These are phyloP conservation scores for Tachina lurida DNA, from an alignment of 2,888 invertebrate species.

Conservation along the genomic window DNA sequence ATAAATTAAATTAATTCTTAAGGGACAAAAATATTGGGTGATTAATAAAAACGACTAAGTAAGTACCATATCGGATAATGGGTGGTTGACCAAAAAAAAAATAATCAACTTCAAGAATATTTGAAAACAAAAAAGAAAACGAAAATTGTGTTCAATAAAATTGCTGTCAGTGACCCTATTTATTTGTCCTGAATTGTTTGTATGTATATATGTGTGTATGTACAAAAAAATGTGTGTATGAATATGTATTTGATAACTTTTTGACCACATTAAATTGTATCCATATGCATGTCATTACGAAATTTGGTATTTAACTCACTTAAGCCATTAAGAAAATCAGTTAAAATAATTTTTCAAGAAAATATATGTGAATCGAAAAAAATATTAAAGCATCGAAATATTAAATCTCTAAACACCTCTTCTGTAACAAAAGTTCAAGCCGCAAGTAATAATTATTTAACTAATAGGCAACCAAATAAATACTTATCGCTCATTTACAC, in stretches of 20 bases:
- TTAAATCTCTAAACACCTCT: background rate
- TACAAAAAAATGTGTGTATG: no score
- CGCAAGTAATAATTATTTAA: background rate
- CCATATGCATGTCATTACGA: constrained; percentile 15
- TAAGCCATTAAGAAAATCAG: background rate
- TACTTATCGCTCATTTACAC: background rate
- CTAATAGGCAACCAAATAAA: background rate
- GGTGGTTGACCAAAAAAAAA: no score
- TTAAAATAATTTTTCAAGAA: background rate
- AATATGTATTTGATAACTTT: background rate
- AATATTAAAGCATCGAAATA: background rate
- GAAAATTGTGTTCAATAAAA: no score
- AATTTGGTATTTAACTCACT: background rate
- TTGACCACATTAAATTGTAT: constrained; percentile 1
- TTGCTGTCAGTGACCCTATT: no score
- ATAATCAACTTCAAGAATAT: no score
- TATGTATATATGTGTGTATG: no score
- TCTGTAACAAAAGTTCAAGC: background rate
- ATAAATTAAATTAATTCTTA: no score
- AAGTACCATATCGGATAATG: no score
- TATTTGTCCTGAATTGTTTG: no score
- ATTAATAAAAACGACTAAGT: no score
- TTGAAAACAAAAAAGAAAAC: no score
- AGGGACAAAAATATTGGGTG: no score
- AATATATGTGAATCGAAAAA: background rate